phyloP scores from a whole-genome alignment of 2,113 vertebrate species.

The Myrmecobius fasciatus region DNA sequence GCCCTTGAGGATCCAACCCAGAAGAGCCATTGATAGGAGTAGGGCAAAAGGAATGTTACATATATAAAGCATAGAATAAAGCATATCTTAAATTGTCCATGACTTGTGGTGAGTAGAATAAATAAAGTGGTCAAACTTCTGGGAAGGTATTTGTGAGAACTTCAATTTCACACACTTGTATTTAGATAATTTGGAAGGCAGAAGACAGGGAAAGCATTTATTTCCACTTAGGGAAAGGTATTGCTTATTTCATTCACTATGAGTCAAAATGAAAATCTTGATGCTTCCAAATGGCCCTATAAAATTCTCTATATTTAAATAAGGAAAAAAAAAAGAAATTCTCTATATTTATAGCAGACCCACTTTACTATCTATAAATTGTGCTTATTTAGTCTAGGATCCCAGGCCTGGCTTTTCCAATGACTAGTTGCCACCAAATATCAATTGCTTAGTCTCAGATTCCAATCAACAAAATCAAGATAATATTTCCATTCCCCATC shows the following conservation, averaged over 20 bases:
- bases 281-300: not conserved
- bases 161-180: not conserved
- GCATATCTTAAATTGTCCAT: not conserved
- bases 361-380: not conserved
- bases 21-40: not conserved
- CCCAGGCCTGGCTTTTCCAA: not conserved
- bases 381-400: not conserved
- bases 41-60: not conserved
- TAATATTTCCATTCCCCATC: not conserved
- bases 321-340: not conserved
- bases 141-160: not conserved
- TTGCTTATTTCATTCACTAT: not conserved
- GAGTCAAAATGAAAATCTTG: no score
- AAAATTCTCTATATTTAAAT: not conserved
- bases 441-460: conserved; percentile 14
- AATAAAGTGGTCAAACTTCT: not conserved
- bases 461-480: not conserved
- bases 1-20: not conserved
- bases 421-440: not conserved
- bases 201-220: not conserved
- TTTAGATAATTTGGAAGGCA: not conserved
- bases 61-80: not conserved
- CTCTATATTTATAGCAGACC: not conserved
- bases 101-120: not conserved
- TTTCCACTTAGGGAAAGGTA: not conserved